Evolutionary conservation across 2,888 invertebrate genomes (phyloP).

Genomic region (Himalopsyche tibetana): DNA sequence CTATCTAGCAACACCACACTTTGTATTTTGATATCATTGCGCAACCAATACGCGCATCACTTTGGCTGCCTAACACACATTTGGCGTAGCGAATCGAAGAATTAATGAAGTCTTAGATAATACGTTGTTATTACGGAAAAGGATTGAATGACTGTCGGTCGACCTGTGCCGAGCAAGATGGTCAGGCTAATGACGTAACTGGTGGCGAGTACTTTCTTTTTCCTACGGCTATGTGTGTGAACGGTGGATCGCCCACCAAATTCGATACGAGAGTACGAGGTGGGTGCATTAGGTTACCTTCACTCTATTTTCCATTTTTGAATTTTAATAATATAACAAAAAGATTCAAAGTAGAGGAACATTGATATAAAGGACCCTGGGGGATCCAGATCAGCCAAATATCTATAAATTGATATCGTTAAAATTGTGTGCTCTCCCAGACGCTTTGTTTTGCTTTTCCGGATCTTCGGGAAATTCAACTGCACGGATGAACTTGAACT

Average conservation of each 20-base stretch:
- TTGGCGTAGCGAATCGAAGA: slow-evolving; percentile 13
- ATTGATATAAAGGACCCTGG: too few relatives aligned
- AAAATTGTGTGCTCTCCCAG: too few relatives aligned
- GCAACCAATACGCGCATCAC: slow-evolving; percentile 37
- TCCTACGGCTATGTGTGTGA: slow-evolving; percentile 46
- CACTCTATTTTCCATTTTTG: not conserved
- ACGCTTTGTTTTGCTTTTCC: too few relatives aligned
- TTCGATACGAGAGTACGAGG: not conserved
- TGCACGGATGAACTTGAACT: too few relatives aligned
- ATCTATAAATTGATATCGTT: too few relatives aligned
- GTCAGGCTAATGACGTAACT: slow-evolving; percentile 59
- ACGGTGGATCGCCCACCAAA: slow-evolving; percentile 41
- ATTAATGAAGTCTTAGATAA: not conserved
- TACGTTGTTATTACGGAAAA: not conserved
- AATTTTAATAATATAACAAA: too few relatives aligned
- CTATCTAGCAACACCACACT: not conserved
- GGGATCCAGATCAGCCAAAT: too few relatives aligned
- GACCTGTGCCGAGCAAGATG: slow-evolving; percentile 46
- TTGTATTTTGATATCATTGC: slow-evolving; percentile 1
- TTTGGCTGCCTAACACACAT: not conserved
- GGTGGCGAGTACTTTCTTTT: slow-evolving; percentile 63
- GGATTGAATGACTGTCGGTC: not conserved
- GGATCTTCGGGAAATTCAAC: too few relatives aligned
- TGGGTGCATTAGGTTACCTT: slow-evolving; percentile 11
- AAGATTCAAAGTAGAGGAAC: too few relatives aligned